Conservation (phyloP, 1,140 invertebrate species). For the Planococcus citri region DNA sequence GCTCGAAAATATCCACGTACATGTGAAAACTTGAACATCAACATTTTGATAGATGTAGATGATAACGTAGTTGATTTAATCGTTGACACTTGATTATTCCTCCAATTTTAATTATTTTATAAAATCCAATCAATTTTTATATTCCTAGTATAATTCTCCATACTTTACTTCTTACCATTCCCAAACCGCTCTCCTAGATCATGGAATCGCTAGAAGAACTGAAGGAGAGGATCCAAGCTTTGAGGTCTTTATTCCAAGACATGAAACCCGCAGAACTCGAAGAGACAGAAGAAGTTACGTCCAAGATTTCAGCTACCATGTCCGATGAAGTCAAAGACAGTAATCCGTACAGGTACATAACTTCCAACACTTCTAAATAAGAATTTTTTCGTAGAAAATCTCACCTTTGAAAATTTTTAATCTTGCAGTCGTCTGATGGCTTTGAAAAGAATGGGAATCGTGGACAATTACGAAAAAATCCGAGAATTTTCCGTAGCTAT, state of each 20-base stretch:
- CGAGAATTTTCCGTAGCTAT: constrained; percentile 80
- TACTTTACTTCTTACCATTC: not conserved
- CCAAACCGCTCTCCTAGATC: not conserved
- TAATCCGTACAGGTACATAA: constrained; percentile 99
- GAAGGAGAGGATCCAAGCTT: not conserved
- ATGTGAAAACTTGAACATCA: not conserved
- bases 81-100: not conserved
- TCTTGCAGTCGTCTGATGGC: constrained; percentile 90
- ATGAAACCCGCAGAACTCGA: not conserved
- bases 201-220: not conserved
- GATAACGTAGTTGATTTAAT: not conserved
- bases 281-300: not conserved
- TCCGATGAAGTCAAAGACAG: constrained; percentile 91
- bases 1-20: not conserved
- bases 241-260: not conserved
- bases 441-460: constrained; percentile 96
- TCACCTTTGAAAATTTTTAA: constrained; percentile 9
- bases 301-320: constrained; percentile 59
- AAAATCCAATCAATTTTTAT: not conserved
- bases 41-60: not conserved
- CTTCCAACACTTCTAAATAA: too few relatives aligned
- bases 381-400: constrained; percentile 27
- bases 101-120: not conserved
- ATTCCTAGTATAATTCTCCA: not conserved
- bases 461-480: constrained; percentile 96